Conservation (phyloP, 1,140 invertebrate genomes). For the Drosophila willistoni region DNA sequence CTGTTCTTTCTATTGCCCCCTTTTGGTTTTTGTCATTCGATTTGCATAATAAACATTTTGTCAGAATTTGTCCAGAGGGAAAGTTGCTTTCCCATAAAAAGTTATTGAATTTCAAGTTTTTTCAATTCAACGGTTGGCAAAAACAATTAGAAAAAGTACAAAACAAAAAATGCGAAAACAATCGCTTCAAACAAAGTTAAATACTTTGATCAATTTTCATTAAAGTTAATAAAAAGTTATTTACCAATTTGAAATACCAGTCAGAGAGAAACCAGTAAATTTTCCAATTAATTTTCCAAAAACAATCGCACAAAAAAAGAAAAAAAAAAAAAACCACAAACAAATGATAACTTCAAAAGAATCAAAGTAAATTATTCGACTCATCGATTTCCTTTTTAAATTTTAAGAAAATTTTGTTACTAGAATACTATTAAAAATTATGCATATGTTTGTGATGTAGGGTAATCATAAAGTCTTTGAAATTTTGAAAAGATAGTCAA, state of each 20-base stretch:
- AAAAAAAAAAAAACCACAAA: background rate
- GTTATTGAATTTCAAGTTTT: constrained; percentile 51
- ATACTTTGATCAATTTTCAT: background rate
- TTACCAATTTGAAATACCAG: constrained; percentile 1
- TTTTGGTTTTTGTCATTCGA: constrained; percentile 64
- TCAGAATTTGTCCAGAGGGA: constrained; percentile 46
- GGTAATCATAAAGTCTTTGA: no score
- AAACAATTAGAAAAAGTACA: constrained; percentile 2
- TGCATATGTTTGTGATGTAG: no score
- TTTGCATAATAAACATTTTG: constrained; percentile 70
- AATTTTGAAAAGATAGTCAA: no score
- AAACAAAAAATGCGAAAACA: background rate
- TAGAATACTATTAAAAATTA: no score
- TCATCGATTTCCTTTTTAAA: no score
- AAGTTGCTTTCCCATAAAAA: constrained; percentile 40
- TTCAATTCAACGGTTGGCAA: background rate
- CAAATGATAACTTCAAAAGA: background rate
- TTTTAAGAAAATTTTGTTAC: no score
- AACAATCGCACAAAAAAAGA: constrained; percentile 9
- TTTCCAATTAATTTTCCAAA: constrained; percentile 6
- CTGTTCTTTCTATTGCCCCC: constrained; percentile 43
- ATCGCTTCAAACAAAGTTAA: background rate
- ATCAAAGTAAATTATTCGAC: no score
- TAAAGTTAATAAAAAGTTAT: background rate
- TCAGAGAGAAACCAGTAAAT: background rate